Percentiles rank a stretch among this genome's conserved stretches.
Evolutionary conservation across 2,113 vertebrate species (phyloP).

Genomic region (Misgurnus mizolepis): DNA sequence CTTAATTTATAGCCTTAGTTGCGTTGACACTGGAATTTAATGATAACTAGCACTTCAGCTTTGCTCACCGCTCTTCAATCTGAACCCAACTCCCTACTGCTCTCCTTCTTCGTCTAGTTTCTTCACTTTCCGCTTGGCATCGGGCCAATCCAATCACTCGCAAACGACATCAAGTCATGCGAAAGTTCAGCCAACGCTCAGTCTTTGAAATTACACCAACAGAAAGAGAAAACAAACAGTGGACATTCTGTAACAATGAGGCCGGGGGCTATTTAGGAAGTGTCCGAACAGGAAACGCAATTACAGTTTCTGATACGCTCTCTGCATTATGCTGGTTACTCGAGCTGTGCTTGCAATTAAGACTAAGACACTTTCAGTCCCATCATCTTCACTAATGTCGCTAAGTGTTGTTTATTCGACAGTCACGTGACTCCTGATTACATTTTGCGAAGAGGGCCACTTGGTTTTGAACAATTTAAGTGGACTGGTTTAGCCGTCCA

Average conservation of each 20-base stretch:
- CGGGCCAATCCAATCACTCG: slow-evolving; percentile 74
- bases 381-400: slow-evolving; percentile 38
- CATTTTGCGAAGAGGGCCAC: slow-evolving; percentile 52
- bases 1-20: slow-evolving; percentile 75
- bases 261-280: slow-evolving; percentile 62
- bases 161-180: slow-evolving; percentile 72
- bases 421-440: slow-evolving; percentile 61
- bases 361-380: slow-evolving; percentile 50
- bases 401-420: slow-evolving; percentile 56
- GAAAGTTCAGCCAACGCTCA: slow-evolving; percentile 72
- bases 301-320: slow-evolving; percentile 21
- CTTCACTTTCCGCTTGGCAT: slow-evolving; percentile 66
- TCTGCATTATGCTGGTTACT: slow-evolving; percentile 8
- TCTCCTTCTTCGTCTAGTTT: slow-evolving; percentile 55
- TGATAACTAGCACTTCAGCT: slow-evolving; percentile 74
- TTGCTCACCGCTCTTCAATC: slow-evolving; percentile 69
- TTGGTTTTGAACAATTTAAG: slow-evolving; percentile 64
- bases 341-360: slow-evolving; percentile 45
- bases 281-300: slow-evolving; percentile 58
- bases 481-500: slow-evolving; percentile 55
- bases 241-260: slow-evolving; percentile 55
- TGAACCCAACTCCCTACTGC: slow-evolving; percentile 59
- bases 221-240: slow-evolving; percentile 80
- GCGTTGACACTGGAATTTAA: slow-evolving; percentile 83
- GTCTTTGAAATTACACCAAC: slow-evolving; percentile 75